Evolutionary conservation across 2,113 vertebrate species (phyloP), one percentile per base, ranked within the genome.

Genomic region (Uropsilus gracilis): DNA sequence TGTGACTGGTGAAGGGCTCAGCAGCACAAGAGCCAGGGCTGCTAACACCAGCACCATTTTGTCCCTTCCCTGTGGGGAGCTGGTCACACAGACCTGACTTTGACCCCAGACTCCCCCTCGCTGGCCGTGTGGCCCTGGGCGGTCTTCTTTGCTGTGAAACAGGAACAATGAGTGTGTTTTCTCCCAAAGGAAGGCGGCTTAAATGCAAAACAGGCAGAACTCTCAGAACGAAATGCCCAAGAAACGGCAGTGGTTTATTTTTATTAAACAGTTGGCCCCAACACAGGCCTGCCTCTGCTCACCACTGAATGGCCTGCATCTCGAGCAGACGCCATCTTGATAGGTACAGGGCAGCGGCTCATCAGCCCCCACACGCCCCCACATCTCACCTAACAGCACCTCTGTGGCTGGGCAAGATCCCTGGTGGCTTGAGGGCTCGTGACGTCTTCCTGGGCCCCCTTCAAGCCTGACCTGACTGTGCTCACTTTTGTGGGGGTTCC

Each of bases 321-420:
- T 48, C 57, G 26, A 37, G 77, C 7, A 39, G 64, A 14, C 8
- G 0, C 46, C 42, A 11, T 48, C 46, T n/a, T 24, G 26, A 7
- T 7, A 3, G 0, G 2, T 39, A n/a, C 39, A 17, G 0, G 11
- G 4, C 1, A 17, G 12, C 8, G 10, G n/a, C 0, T 1, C 2
- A 0, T 24, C 34, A 1, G 30, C 32, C 37, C 37, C 26, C n/a
- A 53, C 32, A 28, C 2, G 28, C 22, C n/a, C 26, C 68, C 0
- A 1, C 73, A 5, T 32, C 3, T 53, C 10, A 24, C 68, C n/a
- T 11, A 3, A 59, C 10, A 0, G 8, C 7, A 11, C 50, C 37
- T 2, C 2, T 8, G 39, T 37, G 20, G 22, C 50, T 18, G 28
- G 22, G 14, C 69, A 6, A 13, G 7, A 5, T 30, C 22, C 61